These are phyloP conservation scores for Coelopa frigida DNA, from an alignment of 1,140 invertebrate species.

Conservation along the genomic window DNA sequence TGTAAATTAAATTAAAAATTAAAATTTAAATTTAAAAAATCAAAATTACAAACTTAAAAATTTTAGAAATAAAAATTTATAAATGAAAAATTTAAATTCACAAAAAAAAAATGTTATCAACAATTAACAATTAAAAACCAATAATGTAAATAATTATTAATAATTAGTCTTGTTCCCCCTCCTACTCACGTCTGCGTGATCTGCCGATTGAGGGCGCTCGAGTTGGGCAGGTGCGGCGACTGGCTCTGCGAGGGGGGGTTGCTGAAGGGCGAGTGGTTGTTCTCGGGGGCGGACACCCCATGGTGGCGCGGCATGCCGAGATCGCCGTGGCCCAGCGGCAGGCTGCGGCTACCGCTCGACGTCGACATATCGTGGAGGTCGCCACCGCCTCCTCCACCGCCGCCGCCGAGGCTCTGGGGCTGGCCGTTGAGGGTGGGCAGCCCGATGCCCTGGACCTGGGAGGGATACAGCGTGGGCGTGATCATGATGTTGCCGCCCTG, in stretches of 20 bases:
- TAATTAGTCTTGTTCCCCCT: too few species aligned
- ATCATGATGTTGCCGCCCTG: conserved; percentile 30
- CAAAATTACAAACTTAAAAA: too few species aligned
- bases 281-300: conserved; percentile 31
- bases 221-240: conserved; percentile 40
- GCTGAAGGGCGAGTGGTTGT: conserved; percentile 35
- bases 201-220: conserved; percentile 38
- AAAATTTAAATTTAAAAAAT: too few species aligned
- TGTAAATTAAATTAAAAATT: too few species aligned
- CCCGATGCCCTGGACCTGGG: conserved; percentile 25
- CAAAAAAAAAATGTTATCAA: neutral
- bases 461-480: conserved; percentile 26
- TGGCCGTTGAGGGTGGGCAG: conserved; percentile 16
- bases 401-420: conserved; percentile 25
- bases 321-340: conserved; percentile 22
- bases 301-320: conserved; percentile 38
- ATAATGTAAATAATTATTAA: too few species aligned
- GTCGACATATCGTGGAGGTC: conserved; percentile 39
- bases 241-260: conserved; percentile 38
- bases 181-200: conserved; percentile 42
- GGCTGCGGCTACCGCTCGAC: conserved; percentile 19
- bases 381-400: neutral
- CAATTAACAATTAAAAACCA: too few species aligned
- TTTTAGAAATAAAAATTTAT: too few species aligned
- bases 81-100: neutral